phyloP scores from a whole-genome alignment of 1,140 invertebrate genomes.

The Anagrus nilaparvatae region DNA sequence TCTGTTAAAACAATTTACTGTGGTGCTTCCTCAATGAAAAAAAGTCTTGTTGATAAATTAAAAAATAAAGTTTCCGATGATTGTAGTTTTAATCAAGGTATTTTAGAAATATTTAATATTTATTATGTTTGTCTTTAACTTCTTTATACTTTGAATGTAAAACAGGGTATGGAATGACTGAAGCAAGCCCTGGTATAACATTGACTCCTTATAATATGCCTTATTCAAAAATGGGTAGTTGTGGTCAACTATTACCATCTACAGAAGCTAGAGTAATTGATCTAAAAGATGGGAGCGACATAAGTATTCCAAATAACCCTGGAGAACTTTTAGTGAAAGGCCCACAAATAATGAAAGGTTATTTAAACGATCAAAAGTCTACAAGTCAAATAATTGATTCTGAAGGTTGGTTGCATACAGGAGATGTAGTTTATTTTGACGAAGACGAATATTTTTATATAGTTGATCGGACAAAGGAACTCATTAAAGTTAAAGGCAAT shows the following conservation, averaged over 20 bases:
- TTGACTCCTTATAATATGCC: slow-evolving; percentile 47
- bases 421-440: slow-evolving; percentile 68
- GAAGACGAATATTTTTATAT: slow-evolving; percentile 64
- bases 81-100: slow-evolving; percentile 48
- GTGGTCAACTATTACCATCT: slow-evolving; percentile 54
- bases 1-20: slow-evolving; percentile 49
- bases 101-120: background rate
- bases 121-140: background rate
- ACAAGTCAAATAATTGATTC: slow-evolving; percentile 50
- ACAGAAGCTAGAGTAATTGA: slow-evolving; percentile 57
- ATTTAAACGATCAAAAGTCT: slow-evolving; percentile 54
- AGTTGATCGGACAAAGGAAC: slow-evolving; percentile 73
- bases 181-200: slow-evolving; percentile 50
- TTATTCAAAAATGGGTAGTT: slow-evolving; percentile 52
- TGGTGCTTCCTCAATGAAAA: slow-evolving; percentile 54
- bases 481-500: slow-evolving; percentile 83
- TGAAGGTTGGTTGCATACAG: slow-evolving; percentile 72
- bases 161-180: slow-evolving; percentile 61
- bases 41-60: slow-evolving; percentile 53
- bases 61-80: too few species aligned
- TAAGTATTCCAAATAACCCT: slow-evolving; percentile 44
- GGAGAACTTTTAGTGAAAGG: slow-evolving; percentile 61
- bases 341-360: slow-evolving; percentile 64
- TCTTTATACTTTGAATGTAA: too few species aligned
- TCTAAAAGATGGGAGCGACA: slow-evolving; percentile 38